phyloP scores from a whole-genome alignment of 2,797 vertebrate genomes.

The Sebastes nivosus region DNA sequence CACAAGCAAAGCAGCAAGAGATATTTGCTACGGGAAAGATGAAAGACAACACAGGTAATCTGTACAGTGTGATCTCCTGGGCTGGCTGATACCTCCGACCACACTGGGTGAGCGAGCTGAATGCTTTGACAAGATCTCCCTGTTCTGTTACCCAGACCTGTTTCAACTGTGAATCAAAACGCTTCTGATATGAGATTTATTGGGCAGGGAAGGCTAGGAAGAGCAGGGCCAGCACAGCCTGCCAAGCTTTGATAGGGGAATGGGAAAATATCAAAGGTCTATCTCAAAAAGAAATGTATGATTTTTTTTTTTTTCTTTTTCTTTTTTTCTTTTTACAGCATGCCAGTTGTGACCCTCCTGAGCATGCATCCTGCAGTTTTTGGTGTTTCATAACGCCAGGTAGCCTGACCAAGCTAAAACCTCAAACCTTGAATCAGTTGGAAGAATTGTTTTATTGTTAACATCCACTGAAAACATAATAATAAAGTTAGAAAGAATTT shows the following conservation, averaged over 20 bases:
- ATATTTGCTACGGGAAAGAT: slow-evolving; percentile 63
- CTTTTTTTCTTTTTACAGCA: slow-evolving; percentile 5
- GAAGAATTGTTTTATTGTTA: background rate
- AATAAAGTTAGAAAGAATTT: background rate
- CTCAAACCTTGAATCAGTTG: background rate
- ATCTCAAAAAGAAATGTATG: slow-evolving; percentile 50
- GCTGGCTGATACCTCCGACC: slow-evolving; percentile 61
- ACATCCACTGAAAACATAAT: background rate
- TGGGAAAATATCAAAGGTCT: slow-evolving; percentile 72
- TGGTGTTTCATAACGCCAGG: slow-evolving; percentile 9
- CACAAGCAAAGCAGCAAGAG: slow-evolving; percentile 60
- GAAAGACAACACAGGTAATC: slow-evolving; percentile 69
- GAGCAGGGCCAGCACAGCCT: slow-evolving; percentile 53
- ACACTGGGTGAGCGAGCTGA: slow-evolving; percentile 57
- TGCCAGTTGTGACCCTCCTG: slow-evolving; percentile 40
- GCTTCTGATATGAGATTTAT: slow-evolving; percentile 71
- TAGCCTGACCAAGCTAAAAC: slow-evolving; percentile 7
- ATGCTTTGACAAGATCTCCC: slow-evolving; percentile 76
- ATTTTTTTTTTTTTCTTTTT: slow-evolving; percentile 8
- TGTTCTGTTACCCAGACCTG: slow-evolving; percentile 62
- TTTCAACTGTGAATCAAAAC: slow-evolving; percentile 78
- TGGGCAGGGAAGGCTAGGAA: slow-evolving; percentile 55
- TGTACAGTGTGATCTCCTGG: slow-evolving; percentile 66
- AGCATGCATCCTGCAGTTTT: slow-evolving; percentile 31
- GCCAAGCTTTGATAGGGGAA: slow-evolving; percentile 70